Evolutionary conservation across 2,888 invertebrate genomes (phyloP).

Genomic region (Metopia argyrocephala): DNA sequence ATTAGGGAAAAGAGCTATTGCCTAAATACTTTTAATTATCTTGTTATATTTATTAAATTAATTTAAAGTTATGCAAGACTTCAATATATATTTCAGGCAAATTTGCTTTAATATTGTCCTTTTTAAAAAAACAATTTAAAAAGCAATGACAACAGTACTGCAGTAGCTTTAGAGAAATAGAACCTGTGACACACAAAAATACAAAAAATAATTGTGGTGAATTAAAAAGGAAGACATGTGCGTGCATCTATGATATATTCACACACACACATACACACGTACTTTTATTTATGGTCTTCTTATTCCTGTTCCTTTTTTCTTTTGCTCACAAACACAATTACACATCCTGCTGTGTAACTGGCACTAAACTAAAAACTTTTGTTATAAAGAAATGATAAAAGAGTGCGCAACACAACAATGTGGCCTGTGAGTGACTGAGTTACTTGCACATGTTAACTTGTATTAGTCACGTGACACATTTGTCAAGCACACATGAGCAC

Average conservation of each 20-base stretch:
- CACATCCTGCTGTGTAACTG: neutral
- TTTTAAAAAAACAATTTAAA: neutral
- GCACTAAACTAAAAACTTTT: conserved; percentile 32
- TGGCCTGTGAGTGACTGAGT: conserved; percentile 25
- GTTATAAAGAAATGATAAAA: conserved; percentile 3
- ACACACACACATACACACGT: conserved; percentile 9
- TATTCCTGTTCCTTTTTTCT: too few species aligned
- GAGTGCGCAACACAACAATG: conserved; percentile 47
- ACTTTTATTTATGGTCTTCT: neutral
- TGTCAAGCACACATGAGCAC: conserved; percentile 57
- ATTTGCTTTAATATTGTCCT: too few species aligned
- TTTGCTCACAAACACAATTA: neutral
- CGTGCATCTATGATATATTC: conserved; percentile 30
- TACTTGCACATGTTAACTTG: conserved; percentile 36
- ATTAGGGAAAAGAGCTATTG: conserved; percentile 43
- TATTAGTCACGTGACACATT: conserved; percentile 59
- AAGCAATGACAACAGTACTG: neutral
- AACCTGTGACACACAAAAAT: neutral
- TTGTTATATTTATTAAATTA: neutral
- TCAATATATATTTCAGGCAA: too few species aligned
- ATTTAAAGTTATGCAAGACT: neutral
- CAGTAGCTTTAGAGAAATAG: neutral
- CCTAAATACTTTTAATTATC: neutral
- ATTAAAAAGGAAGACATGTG: neutral
- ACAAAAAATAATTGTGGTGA: neutral